These are phyloP conservation scores for Brachionus sp. DNA, from an alignment of 1,140 invertebrate genomes.

Conservation along the genomic window DNA sequence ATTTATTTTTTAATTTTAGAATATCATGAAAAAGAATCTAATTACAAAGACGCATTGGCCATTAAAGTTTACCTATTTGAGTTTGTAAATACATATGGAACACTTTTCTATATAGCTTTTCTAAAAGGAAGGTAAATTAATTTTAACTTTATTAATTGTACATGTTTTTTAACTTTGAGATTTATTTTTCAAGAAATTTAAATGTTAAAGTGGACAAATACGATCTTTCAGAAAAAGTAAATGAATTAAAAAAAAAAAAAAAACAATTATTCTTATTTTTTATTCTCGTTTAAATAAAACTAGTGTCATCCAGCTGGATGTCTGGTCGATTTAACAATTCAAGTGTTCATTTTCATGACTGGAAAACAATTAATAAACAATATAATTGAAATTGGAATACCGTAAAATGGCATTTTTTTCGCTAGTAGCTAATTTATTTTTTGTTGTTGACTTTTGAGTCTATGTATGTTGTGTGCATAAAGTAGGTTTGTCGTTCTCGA, in stretches of 20 bases:
- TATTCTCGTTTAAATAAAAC: no score
- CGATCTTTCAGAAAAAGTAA: neutral
- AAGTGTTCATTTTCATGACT: constrained; percentile 40
- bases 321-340: constrained; percentile 15
- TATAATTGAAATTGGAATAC: neutral
- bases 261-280: neutral
- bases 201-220: neutral
- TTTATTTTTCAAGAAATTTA: neutral
- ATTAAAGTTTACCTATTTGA: constrained; percentile 96
- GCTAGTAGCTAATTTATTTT: neutral
- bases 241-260: neutral
- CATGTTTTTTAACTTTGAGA: constrained; percentile 45
- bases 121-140: constrained; percentile 67
- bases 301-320: constrained; percentile 43
- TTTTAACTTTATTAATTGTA: neutral
- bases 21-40: constrained; percentile 83
- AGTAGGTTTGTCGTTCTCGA: no score
- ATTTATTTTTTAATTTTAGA: constrained; percentile 60
- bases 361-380: constrained; percentile 26
- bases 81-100: constrained; percentile 92
- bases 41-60: constrained; percentile 91
- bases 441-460: no score
- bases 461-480: no score
- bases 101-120: constrained; percentile 92
- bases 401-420: neutral